A percentile compares a stretch with the other conserved stretches of the same genome.
Conservation (phyloP, 2,113 vertebrate genomes). For the Cyanoderma ruficeps region DNA sequence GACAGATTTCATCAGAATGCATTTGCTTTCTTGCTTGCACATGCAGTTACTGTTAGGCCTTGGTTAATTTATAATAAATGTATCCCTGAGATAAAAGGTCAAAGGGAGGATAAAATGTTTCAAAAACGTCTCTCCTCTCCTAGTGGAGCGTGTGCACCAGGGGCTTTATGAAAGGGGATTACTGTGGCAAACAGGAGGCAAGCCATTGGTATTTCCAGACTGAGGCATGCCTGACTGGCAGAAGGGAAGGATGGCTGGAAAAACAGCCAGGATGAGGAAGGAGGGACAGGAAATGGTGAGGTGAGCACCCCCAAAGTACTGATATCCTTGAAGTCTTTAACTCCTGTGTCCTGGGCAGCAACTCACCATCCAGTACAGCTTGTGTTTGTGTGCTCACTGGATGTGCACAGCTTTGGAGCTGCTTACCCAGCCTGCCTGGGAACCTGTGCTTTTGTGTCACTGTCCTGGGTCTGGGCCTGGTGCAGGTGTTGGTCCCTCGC, state of each 20-base stretch:
- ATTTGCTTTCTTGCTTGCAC: neutral
- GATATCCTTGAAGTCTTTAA: neutral
- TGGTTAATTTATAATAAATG: neutral
- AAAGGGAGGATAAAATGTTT: neutral
- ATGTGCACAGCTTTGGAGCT: neutral
- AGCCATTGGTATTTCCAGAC: neutral
- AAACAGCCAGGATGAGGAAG: neutral
- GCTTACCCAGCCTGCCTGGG: neutral
- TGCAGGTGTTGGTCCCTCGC: neutral
- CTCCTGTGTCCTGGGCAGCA: fast-evolving
- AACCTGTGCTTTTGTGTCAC: neutral
- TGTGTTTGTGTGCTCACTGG: neutral
- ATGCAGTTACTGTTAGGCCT: neutral
- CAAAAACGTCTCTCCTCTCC: neutral
- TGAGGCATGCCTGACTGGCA: neutral
- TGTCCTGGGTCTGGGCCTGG: neutral
- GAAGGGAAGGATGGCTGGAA: neutral
- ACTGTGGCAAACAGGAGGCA: neutral
- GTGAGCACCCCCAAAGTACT: neutral
- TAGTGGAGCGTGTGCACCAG: neutral
- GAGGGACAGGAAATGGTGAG: neutral
- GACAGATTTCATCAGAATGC: neutral
- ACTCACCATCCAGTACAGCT: fast-evolving
- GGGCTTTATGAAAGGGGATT: neutral
- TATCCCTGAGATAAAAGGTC: neutral